Conservation (phyloP, 2,888 invertebrate species). For the Synanthedon vespiformis region DNA sequence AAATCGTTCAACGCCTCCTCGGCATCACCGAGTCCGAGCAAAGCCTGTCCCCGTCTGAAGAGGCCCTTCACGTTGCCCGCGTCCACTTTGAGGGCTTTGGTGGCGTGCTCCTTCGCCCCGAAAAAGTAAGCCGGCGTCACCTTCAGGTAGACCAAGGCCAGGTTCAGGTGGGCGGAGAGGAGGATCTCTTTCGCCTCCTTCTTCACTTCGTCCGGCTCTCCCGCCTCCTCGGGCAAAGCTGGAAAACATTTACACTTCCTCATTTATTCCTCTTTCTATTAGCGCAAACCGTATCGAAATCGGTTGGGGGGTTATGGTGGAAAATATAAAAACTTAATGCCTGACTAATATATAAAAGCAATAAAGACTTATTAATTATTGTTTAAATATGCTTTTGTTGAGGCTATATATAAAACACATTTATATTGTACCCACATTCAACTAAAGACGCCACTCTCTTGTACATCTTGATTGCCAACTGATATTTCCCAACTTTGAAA, state of each 20-base stretch:
- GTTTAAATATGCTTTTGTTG: no score
- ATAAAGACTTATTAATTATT: no score
- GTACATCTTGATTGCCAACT: slow-evolving; percentile 88
- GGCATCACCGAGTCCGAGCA: slow-evolving; percentile 80
- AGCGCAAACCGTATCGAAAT: no score
- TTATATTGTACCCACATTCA: slow-evolving; percentile 38
- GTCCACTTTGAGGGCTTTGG: slow-evolving; percentile 81
- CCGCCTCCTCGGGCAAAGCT: slow-evolving; percentile 33
- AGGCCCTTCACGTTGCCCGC: slow-evolving; percentile 87
- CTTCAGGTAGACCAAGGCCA: slow-evolving; percentile 85
- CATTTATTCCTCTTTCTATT: no score
- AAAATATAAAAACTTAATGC: no score
- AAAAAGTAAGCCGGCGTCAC: slow-evolving; percentile 73
- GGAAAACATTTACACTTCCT: slow-evolving; percentile 4
- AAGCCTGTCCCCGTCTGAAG: slow-evolving; percentile 89
- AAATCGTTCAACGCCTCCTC: slow-evolving; percentile 84
- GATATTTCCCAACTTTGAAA: slow-evolving; percentile 83
- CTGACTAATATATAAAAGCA: no score
- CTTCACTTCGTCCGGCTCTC: slow-evolving; percentile 30
- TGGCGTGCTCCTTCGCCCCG: slow-evolving; percentile 80
- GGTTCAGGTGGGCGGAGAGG: slow-evolving; percentile 81
- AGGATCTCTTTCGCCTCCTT: slow-evolving; percentile 57
- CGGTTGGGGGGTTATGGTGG: no score
- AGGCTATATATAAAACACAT: not conserved
- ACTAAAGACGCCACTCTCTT: slow-evolving; percentile 78